These are phyloP conservation scores for Callinectes sapidus DNA, from an alignment of 2,888 invertebrate species.

Conservation along the genomic window DNA sequence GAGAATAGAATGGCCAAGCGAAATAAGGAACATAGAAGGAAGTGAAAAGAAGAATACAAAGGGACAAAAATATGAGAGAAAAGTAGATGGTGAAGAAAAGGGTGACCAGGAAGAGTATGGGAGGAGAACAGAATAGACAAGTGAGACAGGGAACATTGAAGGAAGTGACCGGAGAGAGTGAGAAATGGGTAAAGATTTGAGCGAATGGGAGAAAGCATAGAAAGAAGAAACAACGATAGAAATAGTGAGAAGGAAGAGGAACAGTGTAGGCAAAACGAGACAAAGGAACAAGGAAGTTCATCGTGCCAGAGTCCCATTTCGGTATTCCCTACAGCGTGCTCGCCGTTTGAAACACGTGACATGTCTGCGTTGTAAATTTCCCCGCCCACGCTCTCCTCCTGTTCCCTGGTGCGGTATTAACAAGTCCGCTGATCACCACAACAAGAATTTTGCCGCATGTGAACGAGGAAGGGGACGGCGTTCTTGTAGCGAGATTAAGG, in stretches of 20 bases:
- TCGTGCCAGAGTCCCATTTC: neutral
- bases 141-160: no score
- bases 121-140: no score
- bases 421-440: neutral
- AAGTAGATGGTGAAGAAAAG: no score
- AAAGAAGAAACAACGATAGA: no score
- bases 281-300: neutral
- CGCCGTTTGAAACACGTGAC: neutral
- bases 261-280: no score
- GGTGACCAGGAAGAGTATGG: no score
- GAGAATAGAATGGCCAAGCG: neutral
- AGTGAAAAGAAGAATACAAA: neutral
- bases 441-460: neutral
- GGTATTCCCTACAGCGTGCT: neutral
- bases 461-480: neutral
- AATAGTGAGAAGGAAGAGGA: neutral
- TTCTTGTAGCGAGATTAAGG: neutral
- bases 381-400: neutral
- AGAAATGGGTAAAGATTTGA: neutral
- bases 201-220: no score
- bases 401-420: neutral
- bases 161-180: no score
- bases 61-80: neutral
- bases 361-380: neutral
- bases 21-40: neutral